These are phyloP conservation scores for Odontophorus gujanensis DNA, from an alignment of 2,113 vertebrate genomes.

Conservation along the genomic window DNA sequence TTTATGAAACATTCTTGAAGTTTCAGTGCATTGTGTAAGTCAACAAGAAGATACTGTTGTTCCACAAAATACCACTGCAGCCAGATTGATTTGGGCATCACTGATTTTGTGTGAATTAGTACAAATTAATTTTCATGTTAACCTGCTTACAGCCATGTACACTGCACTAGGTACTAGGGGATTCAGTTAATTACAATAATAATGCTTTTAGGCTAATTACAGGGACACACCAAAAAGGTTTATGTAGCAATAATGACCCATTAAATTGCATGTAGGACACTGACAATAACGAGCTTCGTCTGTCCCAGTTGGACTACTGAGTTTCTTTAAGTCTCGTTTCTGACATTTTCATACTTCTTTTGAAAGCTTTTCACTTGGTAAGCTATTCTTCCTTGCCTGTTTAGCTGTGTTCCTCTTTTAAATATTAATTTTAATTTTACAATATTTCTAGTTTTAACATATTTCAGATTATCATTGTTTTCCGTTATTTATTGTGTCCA, in stretches of 20 bases:
- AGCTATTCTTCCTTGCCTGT: not conserved
- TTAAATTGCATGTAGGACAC: slow-evolving; percentile 55
- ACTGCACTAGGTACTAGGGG: slow-evolving; percentile 17
- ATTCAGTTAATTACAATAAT: slow-evolving; percentile 63
- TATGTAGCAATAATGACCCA: slow-evolving; percentile 23
- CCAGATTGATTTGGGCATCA: not conserved
- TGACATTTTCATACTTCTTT: not conserved
- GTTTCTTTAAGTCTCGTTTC: slow-evolving; percentile 33
- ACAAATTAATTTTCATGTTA: slow-evolving; percentile 62
- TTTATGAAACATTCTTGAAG: not conserved
- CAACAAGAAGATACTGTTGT: slow-evolving; percentile 9
- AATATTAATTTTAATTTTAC: not conserved
- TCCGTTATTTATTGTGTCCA: not conserved
- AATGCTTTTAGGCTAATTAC: slow-evolving; percentile 56
- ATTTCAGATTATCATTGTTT: not conserved
- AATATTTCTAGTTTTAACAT: not conserved
- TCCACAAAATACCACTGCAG: not conserved
- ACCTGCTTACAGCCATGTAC: slow-evolving; percentile 46
- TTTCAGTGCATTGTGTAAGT: not conserved
- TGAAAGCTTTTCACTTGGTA: not conserved
- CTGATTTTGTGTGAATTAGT: slow-evolving; percentile 47
- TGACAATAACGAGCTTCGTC: slow-evolving; percentile 14
- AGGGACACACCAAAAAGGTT: slow-evolving; percentile 20
- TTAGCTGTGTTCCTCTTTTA: not conserved
- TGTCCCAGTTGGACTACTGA: slow-evolving; percentile 1